Evolutionary conservation across 2,888 invertebrate species (phyloP).

Genomic region (Rhingia campestris): DNA sequence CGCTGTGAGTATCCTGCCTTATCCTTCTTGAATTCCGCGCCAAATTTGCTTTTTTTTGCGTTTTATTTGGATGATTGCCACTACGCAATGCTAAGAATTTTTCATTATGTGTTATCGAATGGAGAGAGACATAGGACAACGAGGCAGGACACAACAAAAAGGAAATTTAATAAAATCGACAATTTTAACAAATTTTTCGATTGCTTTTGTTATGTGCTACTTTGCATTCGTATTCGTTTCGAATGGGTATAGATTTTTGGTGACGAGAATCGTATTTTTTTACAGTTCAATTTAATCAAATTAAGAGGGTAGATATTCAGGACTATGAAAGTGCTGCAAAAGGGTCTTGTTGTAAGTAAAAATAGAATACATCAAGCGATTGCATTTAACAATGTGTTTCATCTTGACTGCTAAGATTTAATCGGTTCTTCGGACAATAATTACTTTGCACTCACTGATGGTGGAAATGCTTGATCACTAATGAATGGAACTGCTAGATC

Average conservation of each 20-base stretch:
- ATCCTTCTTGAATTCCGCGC: constrained; percentile 61
- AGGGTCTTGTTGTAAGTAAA: no score
- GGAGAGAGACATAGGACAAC: constrained; percentile 23
- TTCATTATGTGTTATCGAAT: constrained; percentile 66
- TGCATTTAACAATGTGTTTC: no score
- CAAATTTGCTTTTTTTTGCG: constrained; percentile 44
- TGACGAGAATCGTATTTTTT: no score
- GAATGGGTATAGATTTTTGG: neutral
- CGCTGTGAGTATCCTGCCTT: constrained; percentile 57
- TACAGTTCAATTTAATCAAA: no score
- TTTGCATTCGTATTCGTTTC: constrained; percentile 16
- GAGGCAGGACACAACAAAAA: constrained; percentile 7
- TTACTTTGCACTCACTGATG: no score
- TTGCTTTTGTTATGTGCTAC: constrained; percentile 41
- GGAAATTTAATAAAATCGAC: constrained; percentile 70
- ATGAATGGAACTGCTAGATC: no score
- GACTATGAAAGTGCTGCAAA: no score
- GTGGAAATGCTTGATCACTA: no score
- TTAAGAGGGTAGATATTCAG: no score
- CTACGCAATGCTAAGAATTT: constrained; percentile 71
- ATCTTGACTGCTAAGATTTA: no score
- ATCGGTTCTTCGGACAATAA: no score
- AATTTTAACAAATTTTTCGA: constrained; percentile 71
- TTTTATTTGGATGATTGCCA: constrained; percentile 67
- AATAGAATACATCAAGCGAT: no score